Percentiles rank a stretch among this genome's conserved stretches.
Evolutionary conservation across 2,113 vertebrate species (phyloP).

Genomic region (Geococcyx californianus): DNA sequence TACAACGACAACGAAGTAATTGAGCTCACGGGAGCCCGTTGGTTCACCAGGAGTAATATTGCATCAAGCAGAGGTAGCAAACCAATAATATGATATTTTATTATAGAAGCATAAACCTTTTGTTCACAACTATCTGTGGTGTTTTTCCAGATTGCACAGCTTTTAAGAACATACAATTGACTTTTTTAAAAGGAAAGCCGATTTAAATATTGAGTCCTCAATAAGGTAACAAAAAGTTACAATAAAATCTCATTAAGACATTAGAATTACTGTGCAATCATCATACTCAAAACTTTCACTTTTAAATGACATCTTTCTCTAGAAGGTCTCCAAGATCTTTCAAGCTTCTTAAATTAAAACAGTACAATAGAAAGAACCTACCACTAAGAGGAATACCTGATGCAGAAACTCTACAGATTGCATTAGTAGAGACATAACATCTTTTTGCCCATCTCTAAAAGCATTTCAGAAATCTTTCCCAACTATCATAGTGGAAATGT

Average conservation of each 20-base stretch:
- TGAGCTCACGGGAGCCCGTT: neutral
- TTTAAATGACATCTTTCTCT: neutral
- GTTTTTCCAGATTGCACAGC: neutral
- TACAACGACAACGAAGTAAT: neutral
- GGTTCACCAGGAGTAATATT: neutral
- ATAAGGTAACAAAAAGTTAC: neutral
- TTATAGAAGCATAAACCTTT: neutral
- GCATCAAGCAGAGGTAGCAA: neutral
- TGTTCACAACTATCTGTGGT: neutral
- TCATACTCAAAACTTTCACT: neutral
- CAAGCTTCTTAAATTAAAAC: neutral
- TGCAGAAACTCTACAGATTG: neutral
- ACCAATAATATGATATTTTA: neutral
- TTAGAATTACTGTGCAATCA: neutral
- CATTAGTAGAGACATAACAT: neutral
- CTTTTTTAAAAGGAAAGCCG: neutral
- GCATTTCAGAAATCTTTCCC: neutral
- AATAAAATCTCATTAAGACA: neutral
- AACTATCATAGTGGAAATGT: neutral
- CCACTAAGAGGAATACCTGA: neutral
- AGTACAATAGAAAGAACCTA: neutral
- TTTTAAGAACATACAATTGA: neutral
- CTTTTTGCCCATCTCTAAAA: neutral
- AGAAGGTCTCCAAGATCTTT: neutral
- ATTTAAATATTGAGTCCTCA: neutral